These are phyloP conservation scores for Drosophila teissieri DNA, from an alignment of 1,140 invertebrate genomes.

Conservation along the genomic window DNA sequence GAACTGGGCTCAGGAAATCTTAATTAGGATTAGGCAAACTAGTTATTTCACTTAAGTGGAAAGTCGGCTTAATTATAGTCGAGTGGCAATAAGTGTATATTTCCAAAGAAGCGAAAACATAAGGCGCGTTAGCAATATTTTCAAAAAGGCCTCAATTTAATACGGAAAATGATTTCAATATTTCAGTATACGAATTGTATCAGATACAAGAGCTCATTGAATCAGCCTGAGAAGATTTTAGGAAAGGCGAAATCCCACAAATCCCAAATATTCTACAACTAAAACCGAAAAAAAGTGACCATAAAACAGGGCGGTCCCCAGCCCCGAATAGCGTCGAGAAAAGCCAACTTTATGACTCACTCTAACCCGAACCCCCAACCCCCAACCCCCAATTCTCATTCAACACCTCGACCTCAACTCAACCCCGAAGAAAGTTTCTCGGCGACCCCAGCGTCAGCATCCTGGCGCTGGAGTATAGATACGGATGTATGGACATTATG, in stretches of 20 bases:
- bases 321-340: slow-evolving; percentile 16
- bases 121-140: no score
- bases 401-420: slow-evolving; percentile 28
- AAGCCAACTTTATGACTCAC: slow-evolving; percentile 49
- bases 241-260: background rate
- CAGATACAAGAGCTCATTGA: no score
- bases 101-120: background rate
- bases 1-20: slow-evolving; percentile 29
- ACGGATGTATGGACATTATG: slow-evolving; percentile 63
- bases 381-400: background rate
- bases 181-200: no score
- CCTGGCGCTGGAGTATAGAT: slow-evolving; percentile 27
- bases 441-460: slow-evolving; percentile 23
- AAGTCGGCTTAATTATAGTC: slow-evolving; percentile 20
- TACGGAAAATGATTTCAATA: no score
- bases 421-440: slow-evolving; percentile 38
- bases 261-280: slow-evolving; percentile 3
- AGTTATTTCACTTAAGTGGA: slow-evolving; percentile 36
- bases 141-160: no score
- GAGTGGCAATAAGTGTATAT: background rate
- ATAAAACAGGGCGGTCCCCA: slow-evolving; percentile 14
- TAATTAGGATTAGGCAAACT: slow-evolving; percentile 42
- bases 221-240: no score
- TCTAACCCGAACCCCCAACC: slow-evolving; percentile 16
- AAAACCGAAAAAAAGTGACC: slow-evolving; percentile 1